These are phyloP conservation scores for Bradypodion pumilum DNA, from an alignment of 2,797 vertebrate genomes.

Conservation along the genomic window DNA sequence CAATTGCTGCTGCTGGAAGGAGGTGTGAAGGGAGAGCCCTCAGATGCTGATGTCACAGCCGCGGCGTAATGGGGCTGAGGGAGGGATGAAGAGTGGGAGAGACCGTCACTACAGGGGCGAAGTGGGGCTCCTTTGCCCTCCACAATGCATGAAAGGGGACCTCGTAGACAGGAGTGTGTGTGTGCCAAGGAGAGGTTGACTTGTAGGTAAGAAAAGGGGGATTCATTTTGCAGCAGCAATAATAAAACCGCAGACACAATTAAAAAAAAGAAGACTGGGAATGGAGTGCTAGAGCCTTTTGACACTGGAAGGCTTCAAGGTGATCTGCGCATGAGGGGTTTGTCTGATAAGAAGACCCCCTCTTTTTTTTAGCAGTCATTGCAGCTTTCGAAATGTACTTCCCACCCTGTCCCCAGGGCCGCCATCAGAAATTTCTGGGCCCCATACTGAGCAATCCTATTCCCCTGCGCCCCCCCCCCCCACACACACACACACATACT, in stretches of 20 bases:
- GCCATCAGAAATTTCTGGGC: no score
- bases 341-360: constrained; percentile 32
- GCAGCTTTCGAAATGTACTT: neutral
- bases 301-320: constrained; percentile 57
- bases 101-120: constrained; percentile 23
- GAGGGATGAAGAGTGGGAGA: constrained; percentile 4
- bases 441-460: no score
- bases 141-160: constrained; percentile 10
- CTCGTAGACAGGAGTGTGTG: neutral
- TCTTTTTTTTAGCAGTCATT: constrained; percentile 51
- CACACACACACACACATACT: no score
- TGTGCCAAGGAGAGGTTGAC: constrained; percentile 21
- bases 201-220: neutral
- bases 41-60: constrained; percentile 66
- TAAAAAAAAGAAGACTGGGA: no score
- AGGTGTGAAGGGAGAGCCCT: constrained; percentile 62
- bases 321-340: constrained; percentile 54
- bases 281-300: neutral
- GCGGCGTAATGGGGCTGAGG: constrained; percentile 19
- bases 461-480: no score
- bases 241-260: neutral
- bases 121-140: constrained; percentile 4
- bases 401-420: no score
- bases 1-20: neutral
- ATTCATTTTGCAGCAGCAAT: neutral